Evolutionary conservation across 2,113 vertebrate genomes (phyloP), one percentile per base, ranked within the genome.

Genomic region (Rhizomys pruinosus): DNA sequence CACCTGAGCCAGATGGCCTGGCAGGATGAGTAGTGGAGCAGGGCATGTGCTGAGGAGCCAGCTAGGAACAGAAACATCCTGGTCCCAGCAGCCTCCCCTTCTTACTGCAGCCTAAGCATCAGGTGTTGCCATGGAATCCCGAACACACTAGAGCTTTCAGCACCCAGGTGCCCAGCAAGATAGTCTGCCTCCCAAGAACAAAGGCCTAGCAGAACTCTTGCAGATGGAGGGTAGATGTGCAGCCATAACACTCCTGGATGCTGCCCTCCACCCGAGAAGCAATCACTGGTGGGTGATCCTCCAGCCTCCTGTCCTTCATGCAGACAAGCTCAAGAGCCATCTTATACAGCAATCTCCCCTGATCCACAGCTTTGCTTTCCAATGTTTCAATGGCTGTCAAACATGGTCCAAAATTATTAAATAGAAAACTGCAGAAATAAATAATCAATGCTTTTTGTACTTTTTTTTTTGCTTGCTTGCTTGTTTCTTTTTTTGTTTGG

Each of bases 21-120:
- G 82, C 11, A 32, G 61, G 39, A 52, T 2, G 4, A 6, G 9
- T 12, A 5, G 10, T 0, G 6, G 42, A n/a, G 20, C 2, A 47
- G 44, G 76, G 85, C 71, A 57, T 61, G 71, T 0, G 77, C 76
- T 68, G 44, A 22, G 47, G 47, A 52, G 47, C 47, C 11, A 52
- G 11, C 11, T 7, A 52, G 11, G 47, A 52, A 11, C 47, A 52
- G 47, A 52, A 52, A 52, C 47, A 52, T 52, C 47, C 47, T 11
- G 11, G 47, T 11, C 47, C 47, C 47, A 6, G 11, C 74, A 7
- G 5, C 0, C 27, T 34, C 37, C 44, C 25, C 15, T 63, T 13
- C 84, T 25, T 6, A 16, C 37, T 17, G 16, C 55, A 82, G 73
- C 55, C 20, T 16, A 47, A 32, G 39, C 9, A 19, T 12, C 68